Base-by-base conservation (phyloP, 2,113 vertebrate genomes). In the Electrona antarctica region DNA sequence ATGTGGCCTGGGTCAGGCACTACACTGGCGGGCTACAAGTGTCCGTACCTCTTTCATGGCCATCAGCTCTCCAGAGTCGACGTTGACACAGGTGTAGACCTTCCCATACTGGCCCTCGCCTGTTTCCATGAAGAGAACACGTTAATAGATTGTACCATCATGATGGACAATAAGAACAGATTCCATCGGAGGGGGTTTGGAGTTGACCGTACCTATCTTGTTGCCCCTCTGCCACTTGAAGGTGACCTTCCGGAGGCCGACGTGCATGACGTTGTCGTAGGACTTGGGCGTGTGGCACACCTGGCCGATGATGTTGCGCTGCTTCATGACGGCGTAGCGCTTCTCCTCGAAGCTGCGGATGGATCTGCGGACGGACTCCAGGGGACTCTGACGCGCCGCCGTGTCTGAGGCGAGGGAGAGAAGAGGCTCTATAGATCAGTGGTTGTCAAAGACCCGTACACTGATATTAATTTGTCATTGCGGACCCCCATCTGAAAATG, bases 181-280 rank as follows among this genome's bases (percentile, higher is more conserved):
- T 21, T 21, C 21, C 2, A 21, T 21, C 21, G 21, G 21, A 21
- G 21, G 21, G 21, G 21, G 64, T 6, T 41, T 41, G 33, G 4
- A 0, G 5, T n/a, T 3, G 8, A 8, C 50, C 91, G 48, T 91
- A 99, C 98, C 98, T 11, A 99, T 99, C 89, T 99, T 99, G 91
- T 99, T 99, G 92, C 98, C 98, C 85, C 98, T 96, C 81, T 99
- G 98, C 98, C 98, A 99, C 85, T 99, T 99, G 87, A 99, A 99
- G 69, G 98, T 99, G 90, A 99, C 98, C 87, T 99, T 99, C 82
- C 98, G 93, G 77, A 99, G 93, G 61, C 98, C 98, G 0, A 99
- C 98, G 0, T 99, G 97, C 98, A 99, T 99, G 74, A 98, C 91
- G 1, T 97, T 99, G 89, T 99, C 97, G 0, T 97, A 98, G 65